Conservation (phyloP, 2,113 vertebrate genomes). For the Marmota monax region DNA sequence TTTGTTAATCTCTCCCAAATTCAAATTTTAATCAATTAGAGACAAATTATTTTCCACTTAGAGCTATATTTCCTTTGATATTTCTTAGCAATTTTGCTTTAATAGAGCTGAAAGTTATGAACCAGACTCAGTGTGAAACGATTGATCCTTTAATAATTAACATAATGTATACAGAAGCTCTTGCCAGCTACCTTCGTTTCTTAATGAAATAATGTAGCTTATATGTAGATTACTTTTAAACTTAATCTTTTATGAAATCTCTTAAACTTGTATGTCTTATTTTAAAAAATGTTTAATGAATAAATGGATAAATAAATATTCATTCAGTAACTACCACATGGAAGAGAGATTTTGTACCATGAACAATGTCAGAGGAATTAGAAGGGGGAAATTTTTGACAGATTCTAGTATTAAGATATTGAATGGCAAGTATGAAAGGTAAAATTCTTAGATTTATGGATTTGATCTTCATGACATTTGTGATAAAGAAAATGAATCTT, state of each 20-base stretch:
- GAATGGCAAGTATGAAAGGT: background rate
- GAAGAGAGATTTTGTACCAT: background rate
- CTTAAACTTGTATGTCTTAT: background rate
- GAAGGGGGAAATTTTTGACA: background rate
- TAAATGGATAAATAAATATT: background rate
- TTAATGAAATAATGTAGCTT: slow-evolving; percentile 12
- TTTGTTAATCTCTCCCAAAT: slow-evolving; percentile 54
- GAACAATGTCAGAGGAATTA: background rate
- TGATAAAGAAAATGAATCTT: background rate
- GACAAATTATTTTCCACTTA: slow-evolving; percentile 51
- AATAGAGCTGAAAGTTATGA: background rate
- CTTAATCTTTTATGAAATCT: slow-evolving; percentile 29
- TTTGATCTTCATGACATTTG: background rate
- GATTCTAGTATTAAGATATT: background rate
- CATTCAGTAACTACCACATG: background rate
- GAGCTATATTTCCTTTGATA: slow-evolving; percentile 19
- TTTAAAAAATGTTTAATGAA: slow-evolving; percentile 30
- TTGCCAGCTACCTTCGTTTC: background rate
- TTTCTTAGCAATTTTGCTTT: slow-evolving; percentile 33
- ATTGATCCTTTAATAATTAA: background rate
- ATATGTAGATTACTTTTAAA: slow-evolving; percentile 10
- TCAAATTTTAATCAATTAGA: slow-evolving; percentile 44
- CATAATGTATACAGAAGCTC: background rate
- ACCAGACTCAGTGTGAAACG: background rate
- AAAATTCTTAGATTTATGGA: background rate